Evolutionary conservation across 2,797 vertebrate species (phyloP), one percentile per base, ranked within the genome.

Genomic region (Pseudocheirus occidentalis): DNA sequence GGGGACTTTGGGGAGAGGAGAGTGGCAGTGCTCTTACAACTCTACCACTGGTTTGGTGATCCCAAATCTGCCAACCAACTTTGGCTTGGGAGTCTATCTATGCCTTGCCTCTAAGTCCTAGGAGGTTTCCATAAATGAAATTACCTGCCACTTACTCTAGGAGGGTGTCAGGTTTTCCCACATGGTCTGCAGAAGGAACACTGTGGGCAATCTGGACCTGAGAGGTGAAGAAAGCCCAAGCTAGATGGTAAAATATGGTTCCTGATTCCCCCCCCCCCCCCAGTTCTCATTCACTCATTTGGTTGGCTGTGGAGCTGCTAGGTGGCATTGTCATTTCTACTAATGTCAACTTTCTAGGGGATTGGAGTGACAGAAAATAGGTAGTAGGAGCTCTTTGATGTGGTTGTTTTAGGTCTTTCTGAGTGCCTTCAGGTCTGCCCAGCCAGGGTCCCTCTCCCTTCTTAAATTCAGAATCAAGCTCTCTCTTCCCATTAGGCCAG

Each of bases 401-500:
- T 55, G 18, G 50, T 40, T 54, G 10, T 46, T n/a, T 2, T 50
- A 3, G 34, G 46, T 27, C 3, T 66, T 29, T 92, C 91, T 52
- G 55, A 55, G 31, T 29, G 54, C 31, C 28, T 55, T 34, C 13
- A 53, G 5, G 31, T 90, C 50, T 90, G 29, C 29, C 29, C 5
- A 90, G 40, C 21, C 11, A 87, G 24, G 18, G 21, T 87, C 40
- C 55, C 46, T 50, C 1, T 40, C 24, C 73, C 54, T n/a, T 93
- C 1, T 18, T 31, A 95, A 92, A 97, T 93, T 97, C 94, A 90
- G 94, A 95, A 93, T 95, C 50, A 54, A 95, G 58, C 97, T 95
- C 94, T 95, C 95, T 96, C 96, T 97, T 97, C 95, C 96, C 98
- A 97, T 98, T 97, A 97, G 94, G 95, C 97, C 62, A 29, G 94